Base-by-base conservation (phyloP, 2,888 invertebrate genomes). In the Cerceris rybyensis region DNA sequence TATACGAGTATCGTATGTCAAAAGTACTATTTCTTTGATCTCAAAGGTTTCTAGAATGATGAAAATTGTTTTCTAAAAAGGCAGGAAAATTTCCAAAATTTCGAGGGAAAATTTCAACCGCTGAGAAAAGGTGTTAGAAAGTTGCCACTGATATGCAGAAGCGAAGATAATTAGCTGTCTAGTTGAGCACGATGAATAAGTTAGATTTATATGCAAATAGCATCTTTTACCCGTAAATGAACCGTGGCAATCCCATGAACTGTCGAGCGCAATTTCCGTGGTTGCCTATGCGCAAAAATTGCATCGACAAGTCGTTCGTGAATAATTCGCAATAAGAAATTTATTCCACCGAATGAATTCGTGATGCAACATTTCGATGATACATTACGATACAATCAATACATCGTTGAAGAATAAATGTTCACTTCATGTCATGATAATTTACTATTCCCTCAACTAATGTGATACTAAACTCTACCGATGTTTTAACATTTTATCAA, bases 181-280 rank as follows among this genome's bases (percentile, higher is more conserved):
- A 70, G 49, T 64, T 14, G 49, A 57, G 57, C 49, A 69, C 74
- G 76, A 80, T 82, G 72, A 84, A 82, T 83, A 74, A 72, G 71
- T 76, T 74, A 70, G 71, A 68, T 76, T 72, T 68, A 76, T 75
- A 82, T 81, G 83, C 76, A 83, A 83, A 83, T 83, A 67, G 84
- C 55, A 59, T 72, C 60, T 50, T 63, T 55, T 50, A 52, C 52
- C 58, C 58, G 63, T 49, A 78, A 78, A 78, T 57, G 78, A 78
- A 72, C 59, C 73, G 55, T 63, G n/a, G 74, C 74, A 64, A 74
- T 74, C 64, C 74, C 43, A 55, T 52, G 72, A 68, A 57, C 42
- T 58, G 58, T 55, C 70, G 42, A 2, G 50, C 65, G 77, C 68
- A 75, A 75, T 80, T 83, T 70, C 39, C 61, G 14, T 39, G 42